These are phyloP conservation scores for Acronicta aceris DNA, from an alignment of 2,888 invertebrate genomes.

Conservation along the genomic window DNA sequence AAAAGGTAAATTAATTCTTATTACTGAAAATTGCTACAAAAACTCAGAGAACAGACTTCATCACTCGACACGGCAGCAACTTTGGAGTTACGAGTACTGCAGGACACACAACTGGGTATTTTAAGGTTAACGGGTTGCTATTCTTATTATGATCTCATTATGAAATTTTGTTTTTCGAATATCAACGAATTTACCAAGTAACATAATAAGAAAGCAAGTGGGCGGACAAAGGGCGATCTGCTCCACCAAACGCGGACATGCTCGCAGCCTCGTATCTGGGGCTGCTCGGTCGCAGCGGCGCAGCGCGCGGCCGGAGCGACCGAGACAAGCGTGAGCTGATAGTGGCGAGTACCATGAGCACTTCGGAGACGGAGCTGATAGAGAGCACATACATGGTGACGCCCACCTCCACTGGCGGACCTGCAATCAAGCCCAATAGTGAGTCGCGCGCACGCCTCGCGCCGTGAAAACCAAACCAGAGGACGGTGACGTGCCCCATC, in stretches of 20 bases:
- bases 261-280: constrained; percentile 89
- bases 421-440: constrained; percentile 92
- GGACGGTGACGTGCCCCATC: constrained; percentile 81
- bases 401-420: constrained; percentile 99
- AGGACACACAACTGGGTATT: constrained; percentile 82
- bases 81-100: constrained; percentile 89
- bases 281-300: constrained; percentile 87
- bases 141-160: constrained; percentile 82
- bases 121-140: constrained; percentile 80
- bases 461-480: constrained; percentile 85
- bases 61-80: constrained; percentile 75
- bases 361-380: constrained; percentile 99
- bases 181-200: constrained; percentile 59
- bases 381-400: constrained; percentile 99
- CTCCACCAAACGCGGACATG: constrained; percentile 87
- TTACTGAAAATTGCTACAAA: background rate
- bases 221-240: constrained; percentile 84
- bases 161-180: constrained; percentile 54
- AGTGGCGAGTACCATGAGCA: constrained; percentile 96
- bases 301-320: constrained; percentile 74
- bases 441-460: constrained; percentile 78
- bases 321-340: constrained; percentile 87
- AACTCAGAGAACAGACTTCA: constrained; percentile 64
- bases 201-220: constrained; percentile 88
- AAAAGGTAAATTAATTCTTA: background rate